Evolutionary conservation across 2,888 invertebrate species (phyloP).

Genomic region (Agrenia bidenticulata): DNA sequence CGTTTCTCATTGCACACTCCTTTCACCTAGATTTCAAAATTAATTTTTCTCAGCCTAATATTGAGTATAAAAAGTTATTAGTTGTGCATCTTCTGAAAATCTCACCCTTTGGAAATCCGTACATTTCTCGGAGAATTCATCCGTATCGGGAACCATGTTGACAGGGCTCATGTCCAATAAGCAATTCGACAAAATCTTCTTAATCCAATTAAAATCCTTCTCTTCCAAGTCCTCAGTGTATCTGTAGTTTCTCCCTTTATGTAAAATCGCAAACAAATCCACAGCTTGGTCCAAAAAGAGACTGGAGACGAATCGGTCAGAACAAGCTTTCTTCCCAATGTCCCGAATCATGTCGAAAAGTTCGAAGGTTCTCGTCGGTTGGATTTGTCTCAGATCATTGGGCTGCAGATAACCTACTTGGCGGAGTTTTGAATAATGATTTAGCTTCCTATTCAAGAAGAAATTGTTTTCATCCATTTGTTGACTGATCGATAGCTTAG

Average conservation of each 20-base stretch:
- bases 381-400: conserved; percentile 25
- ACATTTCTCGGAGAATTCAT: conserved; percentile 15
- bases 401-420: conserved; percentile 28
- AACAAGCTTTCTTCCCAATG: conserved; percentile 32
- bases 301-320: conserved; percentile 28
- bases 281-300: conserved; percentile 46
- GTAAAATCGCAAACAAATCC: conserved; percentile 52
- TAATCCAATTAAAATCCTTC: conserved; percentile 36
- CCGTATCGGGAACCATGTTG: conserved; percentile 9
- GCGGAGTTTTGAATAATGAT: conserved; percentile 34
- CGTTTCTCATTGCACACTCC: conserved; percentile 14
- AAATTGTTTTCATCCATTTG: conserved; percentile 23
- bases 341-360: conserved; percentile 31
- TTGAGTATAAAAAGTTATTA: background rate
- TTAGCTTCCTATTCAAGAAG: conserved; percentile 35
- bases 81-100: background rate
- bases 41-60: background rate
- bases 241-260: conserved; percentile 35
- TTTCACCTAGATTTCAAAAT: conserved; percentile 18
- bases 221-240: conserved; percentile 30
- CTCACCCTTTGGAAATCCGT: conserved; percentile 26
- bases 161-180: conserved; percentile 9
- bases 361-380: conserved; percentile 33
- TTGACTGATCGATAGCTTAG: conserved; percentile 6
- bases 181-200: conserved; percentile 35